Evolutionary conservation across 2,888 invertebrate species (phyloP).

Genomic region (Chromoteleia sp.): DNA sequence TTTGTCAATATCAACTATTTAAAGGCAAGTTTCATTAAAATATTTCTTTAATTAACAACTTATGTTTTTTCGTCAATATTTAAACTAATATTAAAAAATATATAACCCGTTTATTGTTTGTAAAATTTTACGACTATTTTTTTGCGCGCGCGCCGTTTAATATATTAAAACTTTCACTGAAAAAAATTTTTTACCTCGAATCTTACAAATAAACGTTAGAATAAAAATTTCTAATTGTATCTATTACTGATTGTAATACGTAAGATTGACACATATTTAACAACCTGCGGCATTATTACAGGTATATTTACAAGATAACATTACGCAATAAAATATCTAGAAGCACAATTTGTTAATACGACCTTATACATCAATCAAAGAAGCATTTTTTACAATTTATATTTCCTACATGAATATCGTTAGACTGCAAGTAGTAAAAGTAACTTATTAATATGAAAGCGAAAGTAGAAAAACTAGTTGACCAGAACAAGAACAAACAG

Average conservation of each 20-base stretch:
- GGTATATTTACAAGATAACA: conserved; percentile 31
- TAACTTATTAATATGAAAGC: conserved; percentile 54
- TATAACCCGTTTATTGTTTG: too few relatives aligned
- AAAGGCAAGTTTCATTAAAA: too few relatives aligned
- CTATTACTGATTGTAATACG: conserved; percentile 25
- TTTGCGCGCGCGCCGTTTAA: too few relatives aligned
- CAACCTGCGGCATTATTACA: conserved; percentile 34
- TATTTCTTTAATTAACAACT: too few relatives aligned
- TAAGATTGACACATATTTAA: conserved; percentile 41
- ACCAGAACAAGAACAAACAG: conserved; percentile 31
- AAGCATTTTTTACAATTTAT: conserved; percentile 20
- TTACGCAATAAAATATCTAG: conserved; percentile 32
- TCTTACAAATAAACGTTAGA: too few relatives aligned
- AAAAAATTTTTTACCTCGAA: too few relatives aligned
- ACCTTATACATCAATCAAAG: conserved; percentile 55
- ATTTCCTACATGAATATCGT: conserved; percentile 49
- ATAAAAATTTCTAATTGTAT: conserved; percentile 14
- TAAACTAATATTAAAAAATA: too few relatives aligned
- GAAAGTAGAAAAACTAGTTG: conserved; percentile 58
- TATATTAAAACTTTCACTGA: too few relatives aligned
- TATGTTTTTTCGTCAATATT: too few relatives aligned
- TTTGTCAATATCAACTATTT: too few relatives aligned
- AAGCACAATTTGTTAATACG: conserved; percentile 31
- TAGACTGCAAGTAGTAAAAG: conserved; percentile 45
- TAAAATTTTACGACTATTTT: too few relatives aligned